A percentile compares a stretch with the other conserved stretches of the same genome.
Conservation (phyloP, 1,140 invertebrate species). For the Campoletis sonorensis region DNA sequence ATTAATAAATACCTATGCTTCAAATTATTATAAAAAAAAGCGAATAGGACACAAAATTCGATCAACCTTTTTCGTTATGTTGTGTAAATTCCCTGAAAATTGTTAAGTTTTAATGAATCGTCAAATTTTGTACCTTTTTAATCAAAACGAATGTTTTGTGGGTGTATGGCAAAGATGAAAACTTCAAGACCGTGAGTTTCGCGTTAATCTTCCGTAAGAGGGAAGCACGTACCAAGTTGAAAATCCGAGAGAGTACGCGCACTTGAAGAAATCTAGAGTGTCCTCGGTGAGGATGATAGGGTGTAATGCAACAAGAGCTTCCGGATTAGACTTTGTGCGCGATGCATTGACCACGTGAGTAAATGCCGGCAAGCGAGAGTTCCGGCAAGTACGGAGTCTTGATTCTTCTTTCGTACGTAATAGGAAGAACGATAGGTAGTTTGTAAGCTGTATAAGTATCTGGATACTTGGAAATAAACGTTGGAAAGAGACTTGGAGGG, state of each 20-base stretch:
- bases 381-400: conserved; percentile 74
- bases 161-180: neutral
- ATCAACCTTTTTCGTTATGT: no score
- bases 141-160: no score
- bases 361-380: conserved; percentile 74
- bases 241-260: neutral
- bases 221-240: neutral
- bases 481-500: conserved; percentile 68
- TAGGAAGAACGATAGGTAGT: conserved; percentile 76
- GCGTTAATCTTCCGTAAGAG: neutral
- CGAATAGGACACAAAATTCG: no score
- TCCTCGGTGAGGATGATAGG: neutral
- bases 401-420: conserved; percentile 73
- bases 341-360: conserved; percentile 52
- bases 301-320: conserved; percentile 25
- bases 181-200: neutral
- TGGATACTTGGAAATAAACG: conserved; percentile 71
- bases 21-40: no score
- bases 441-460: conserved; percentile 77
- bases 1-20: no score
- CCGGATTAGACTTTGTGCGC: conserved; percentile 58
- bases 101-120: neutral
- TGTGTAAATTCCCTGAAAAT: no score
- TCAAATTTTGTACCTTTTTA: no score
- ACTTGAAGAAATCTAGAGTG: neutral